Evolutionary conservation across 2,888 invertebrate species (phyloP).

Genomic region (Stratiomys singularior): DNA sequence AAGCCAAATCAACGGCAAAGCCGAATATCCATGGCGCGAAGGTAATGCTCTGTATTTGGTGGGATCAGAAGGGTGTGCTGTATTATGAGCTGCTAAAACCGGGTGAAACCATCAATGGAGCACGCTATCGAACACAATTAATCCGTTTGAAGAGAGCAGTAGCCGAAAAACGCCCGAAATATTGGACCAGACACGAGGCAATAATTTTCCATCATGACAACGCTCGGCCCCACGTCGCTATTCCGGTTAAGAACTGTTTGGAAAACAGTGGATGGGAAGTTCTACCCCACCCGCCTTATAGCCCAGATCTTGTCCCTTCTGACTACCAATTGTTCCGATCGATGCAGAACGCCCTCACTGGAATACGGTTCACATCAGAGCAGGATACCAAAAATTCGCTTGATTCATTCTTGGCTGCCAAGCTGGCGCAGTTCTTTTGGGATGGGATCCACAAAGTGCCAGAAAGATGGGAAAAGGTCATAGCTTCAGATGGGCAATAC

Average conservation of each 20-base stretch:
- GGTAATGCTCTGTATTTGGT: slow-evolving; percentile 47
- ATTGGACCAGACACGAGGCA: background rate
- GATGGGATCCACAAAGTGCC: background rate
- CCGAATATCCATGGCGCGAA: slow-evolving; percentile 48
- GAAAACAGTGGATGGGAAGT: slow-evolving; percentile 12
- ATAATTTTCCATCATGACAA: slow-evolving; percentile 26
- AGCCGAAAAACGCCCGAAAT: slow-evolving; percentile 5
- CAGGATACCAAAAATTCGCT: background rate
- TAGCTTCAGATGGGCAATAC: background rate
- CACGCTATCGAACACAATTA: slow-evolving; percentile 27
- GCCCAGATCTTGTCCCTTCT: slow-evolving; percentile 16
- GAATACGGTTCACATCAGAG: background rate
- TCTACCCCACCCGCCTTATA: slow-evolving; percentile 17
- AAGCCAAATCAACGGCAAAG: slow-evolving; percentile 41
- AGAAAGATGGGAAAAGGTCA: background rate
- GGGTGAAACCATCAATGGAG: slow-evolving; percentile 42
- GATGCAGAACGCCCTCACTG: too few species aligned
- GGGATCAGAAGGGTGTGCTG: slow-evolving; percentile 40
- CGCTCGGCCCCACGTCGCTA: slow-evolving; percentile 28
- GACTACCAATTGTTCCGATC: too few species aligned
- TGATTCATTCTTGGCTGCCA: too few species aligned
- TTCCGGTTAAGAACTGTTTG: slow-evolving; percentile 5
- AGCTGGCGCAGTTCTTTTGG: too few species aligned
- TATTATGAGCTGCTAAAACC: slow-evolving; percentile 46
- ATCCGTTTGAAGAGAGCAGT: slow-evolving; percentile 35